A percentile compares a stretch with the other conserved stretches of the same genome.
phyloP scores from a whole-genome alignment of 2,888 invertebrate species.

The Cataglyphis rosenhaueri region DNA sequence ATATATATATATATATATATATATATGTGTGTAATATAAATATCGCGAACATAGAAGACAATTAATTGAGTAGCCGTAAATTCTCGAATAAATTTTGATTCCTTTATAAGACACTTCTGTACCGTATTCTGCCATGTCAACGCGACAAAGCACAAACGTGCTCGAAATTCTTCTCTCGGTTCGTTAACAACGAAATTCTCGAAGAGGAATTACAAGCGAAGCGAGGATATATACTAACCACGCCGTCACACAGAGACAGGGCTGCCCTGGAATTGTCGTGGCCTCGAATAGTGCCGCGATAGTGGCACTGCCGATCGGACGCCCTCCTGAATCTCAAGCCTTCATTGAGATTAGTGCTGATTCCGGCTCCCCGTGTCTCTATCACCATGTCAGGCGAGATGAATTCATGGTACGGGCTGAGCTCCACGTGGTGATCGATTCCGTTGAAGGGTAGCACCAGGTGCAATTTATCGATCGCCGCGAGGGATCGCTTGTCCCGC shows the following conservation, averaged over 20 bases:
- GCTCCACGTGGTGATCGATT: conserved; percentile 84
- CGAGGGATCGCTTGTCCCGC: conserved; percentile 73
- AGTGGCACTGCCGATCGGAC: conserved; percentile 85
- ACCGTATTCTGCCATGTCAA: neutral
- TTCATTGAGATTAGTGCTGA: conserved; percentile 84
- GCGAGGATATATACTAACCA: conserved; percentile 78
- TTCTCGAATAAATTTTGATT: neutral
- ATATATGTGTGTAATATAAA: neutral
- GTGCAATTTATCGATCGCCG: conserved; percentile 75
- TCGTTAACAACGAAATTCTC: conserved; percentile 7
- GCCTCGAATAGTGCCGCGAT: conserved; percentile 86
- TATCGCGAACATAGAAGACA: neutral
- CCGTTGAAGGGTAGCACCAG: conserved; percentile 80
- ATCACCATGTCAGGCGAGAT: conserved; percentile 89
- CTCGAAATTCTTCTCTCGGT: conserved; percentile 2
- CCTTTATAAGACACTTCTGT: neutral
- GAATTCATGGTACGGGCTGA: conserved; percentile 86
- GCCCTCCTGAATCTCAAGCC: conserved; percentile 75
- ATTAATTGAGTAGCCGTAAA: neutral
- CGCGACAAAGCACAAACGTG: neutral
- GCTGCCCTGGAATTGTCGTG: conserved; percentile 86
- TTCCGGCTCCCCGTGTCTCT: conserved; percentile 88
- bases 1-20: too few relatives aligned
- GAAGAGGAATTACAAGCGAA: neutral
- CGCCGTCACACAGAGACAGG: conserved; percentile 86